Evolutionary conservation across 2,113 vertebrate species (phyloP), one percentile per base, ranked within the genome.

Genomic region (Tupaia chinensis): DNA sequence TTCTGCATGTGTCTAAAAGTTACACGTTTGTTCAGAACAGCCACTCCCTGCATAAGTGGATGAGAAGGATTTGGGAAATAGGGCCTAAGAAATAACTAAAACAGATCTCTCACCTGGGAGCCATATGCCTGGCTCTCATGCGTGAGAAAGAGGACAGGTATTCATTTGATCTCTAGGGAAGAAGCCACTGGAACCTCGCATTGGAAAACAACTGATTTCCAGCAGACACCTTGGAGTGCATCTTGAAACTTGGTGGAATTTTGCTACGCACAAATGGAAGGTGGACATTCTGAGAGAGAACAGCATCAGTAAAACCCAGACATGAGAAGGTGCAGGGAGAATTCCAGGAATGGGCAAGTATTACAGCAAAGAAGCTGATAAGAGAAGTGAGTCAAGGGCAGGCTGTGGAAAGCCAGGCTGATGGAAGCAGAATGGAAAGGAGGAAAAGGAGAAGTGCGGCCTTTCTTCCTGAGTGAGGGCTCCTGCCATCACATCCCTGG

Each of bases 41-140:
- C 44, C 44, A 44, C 44, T 44, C 44, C 44, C 44, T 44, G 3
- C 44, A 44, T 44, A 44, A 44, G 44, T 44, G 44, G 44, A 44
- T 44, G 44, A 44, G 44, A 44, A 61, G 84, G 85, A 95, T 88
- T 97, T 92, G 72, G 89, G 87, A 84, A 96, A 80, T 74, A 68
- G 68, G 54, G 23, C 66, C 86, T 89, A 68, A 92, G 94, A 73
- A 95, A 96, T 58, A 88, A 68, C 72, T 63, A 53, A 90, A 90
- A 72, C 87, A 94, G 95, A 80, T 23, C 76, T 61, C 79, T 84
- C 87, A 73, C 84, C 72, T 89, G 80, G 80, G 54, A 84, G 11
- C 95, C 94, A 96, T 72, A 94, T 92, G 91, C 34, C 58, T 34
- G 32, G 92, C n/a, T n/a, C n/a, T n/a, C n/a, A 44, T 44, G 44